These are phyloP conservation scores for Limnodromus scolopaceus DNA, from an alignment of 2,797 vertebrate genomes.

Conservation along the genomic window DNA sequence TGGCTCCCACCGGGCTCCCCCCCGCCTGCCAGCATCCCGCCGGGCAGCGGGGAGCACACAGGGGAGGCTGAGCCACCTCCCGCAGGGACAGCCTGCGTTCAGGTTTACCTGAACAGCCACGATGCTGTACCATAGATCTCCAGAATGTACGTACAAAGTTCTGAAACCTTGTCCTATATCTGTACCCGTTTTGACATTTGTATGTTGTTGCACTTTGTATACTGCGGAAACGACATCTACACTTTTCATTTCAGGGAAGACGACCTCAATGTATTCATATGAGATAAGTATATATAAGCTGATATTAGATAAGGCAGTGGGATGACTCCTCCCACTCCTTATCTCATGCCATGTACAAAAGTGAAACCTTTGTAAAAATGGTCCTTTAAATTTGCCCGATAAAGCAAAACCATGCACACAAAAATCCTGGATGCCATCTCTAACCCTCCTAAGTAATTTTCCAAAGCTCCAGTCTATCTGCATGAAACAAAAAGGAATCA, in stretches of 20 bases:
- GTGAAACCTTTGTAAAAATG: neutral
- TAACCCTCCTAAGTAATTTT: neutral
- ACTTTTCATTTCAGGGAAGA: neutral
- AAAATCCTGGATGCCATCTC: neutral
- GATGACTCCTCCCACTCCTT: slow-evolving; percentile 44
- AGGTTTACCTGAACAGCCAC: neutral
- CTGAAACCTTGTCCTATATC: neutral
- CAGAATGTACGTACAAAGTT: rapidly evolving
- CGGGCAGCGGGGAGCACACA: neutral
- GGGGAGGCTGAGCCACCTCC: neutral
- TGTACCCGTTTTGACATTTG: neutral
- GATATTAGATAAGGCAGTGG: slow-evolving; percentile 21
- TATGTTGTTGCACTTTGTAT: neutral
- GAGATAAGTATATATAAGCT: slow-evolving; percentile 1
- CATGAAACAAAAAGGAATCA: slow-evolving; percentile 2
- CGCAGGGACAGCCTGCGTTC: rapidly evolving
- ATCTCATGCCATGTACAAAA: neutral
- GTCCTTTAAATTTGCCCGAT: neutral
- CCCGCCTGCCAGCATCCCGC: neutral
- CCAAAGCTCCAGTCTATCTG: neutral
- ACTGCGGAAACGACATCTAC: neutral
- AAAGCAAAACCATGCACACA: neutral
- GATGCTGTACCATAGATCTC: neutral
- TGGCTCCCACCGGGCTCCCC: neutral
- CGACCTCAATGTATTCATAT: slow-evolving; percentile 2